Evolutionary conservation across 2,888 invertebrate species (phyloP).

Genomic region (Rhopalosiphum nymphaeae): DNA sequence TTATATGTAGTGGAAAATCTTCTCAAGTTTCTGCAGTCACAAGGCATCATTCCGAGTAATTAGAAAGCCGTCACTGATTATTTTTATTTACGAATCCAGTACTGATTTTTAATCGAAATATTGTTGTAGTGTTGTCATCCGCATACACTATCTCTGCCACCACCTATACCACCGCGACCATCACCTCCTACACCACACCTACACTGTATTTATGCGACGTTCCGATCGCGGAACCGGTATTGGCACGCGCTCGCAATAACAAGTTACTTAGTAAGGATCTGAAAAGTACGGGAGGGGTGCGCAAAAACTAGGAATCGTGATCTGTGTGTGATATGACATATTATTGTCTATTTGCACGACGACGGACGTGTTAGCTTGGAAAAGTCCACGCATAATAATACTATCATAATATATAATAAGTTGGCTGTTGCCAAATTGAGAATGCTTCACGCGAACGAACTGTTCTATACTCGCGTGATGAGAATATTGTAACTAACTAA

Average conservation of each 20-base stretch:
- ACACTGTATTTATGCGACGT: not conserved
- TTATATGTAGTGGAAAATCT: not conserved
- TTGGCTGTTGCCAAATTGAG: conserved; percentile 31
- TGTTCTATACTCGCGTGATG: not conserved
- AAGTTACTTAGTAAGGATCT: not conserved
- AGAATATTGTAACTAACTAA: conserved; percentile 4
- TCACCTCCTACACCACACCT: not conserved
- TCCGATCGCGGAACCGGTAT: conserved; percentile 27
- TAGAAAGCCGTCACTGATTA: not conserved
- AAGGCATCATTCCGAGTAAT: not conserved
- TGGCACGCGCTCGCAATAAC: conserved; percentile 39
- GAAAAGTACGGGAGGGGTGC: not conserved
- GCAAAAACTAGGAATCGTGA: conserved; percentile 25
- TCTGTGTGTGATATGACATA: conserved; percentile 26
- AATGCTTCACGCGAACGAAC: not conserved
- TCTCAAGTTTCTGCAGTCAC: not conserved
- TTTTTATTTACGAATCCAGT: not conserved
- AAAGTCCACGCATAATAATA: not conserved
- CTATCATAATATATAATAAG: conserved; percentile 14
- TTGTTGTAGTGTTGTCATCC: not conserved
- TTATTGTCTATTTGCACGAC: not conserved
- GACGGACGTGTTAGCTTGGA: not conserved
- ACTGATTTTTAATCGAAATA: not conserved
- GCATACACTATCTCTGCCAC: not conserved
- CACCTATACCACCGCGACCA: too few species aligned